Evolutionary conservation across 2,113 vertebrate genomes (phyloP).

Genomic region (Caloenas nicobarica): DNA sequence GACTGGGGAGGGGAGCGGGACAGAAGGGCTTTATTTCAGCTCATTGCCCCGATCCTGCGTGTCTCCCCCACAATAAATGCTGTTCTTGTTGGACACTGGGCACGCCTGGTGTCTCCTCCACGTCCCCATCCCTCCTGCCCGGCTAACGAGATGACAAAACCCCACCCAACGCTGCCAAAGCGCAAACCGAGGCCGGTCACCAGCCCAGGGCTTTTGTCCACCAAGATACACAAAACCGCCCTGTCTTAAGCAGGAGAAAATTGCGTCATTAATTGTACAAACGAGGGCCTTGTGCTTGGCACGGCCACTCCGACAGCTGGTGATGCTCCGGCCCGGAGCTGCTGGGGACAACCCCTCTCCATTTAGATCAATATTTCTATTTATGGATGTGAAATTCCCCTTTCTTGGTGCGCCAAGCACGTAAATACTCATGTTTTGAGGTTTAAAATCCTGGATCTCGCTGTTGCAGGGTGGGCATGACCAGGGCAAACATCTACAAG

Average conservation of each 20-base stretch:
- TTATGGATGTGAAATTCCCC: background rate
- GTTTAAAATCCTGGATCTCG: background rate
- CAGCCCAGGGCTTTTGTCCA: background rate
- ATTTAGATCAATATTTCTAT: background rate
- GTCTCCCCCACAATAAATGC: fast-evolving
- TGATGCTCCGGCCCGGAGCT: fast-evolving
- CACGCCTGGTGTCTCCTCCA: background rate
- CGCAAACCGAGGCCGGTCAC: fast-evolving
- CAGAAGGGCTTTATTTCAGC: slow-evolving; percentile 27
- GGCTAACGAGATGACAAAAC: background rate
- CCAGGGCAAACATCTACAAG: background rate
- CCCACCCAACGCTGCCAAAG: background rate
- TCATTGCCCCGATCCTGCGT: fast-evolving
- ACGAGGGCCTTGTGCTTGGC: background rate
- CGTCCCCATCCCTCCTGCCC: background rate
- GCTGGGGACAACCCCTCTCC: background rate
- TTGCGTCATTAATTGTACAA: background rate
- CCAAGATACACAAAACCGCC: background rate
- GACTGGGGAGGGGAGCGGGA: background rate
- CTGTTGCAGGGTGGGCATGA: fast-evolving
- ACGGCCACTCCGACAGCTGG: fast-evolving
- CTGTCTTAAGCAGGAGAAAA: background rate
- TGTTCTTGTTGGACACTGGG: background rate
- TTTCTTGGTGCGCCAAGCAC: fast-evolving
- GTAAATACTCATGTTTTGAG: background rate